Percentiles rank a stretch among this genome's conserved stretches.
phyloP scores from a whole-genome alignment of 2,797 vertebrate genomes.

The Rhabdomys pumilio region DNA sequence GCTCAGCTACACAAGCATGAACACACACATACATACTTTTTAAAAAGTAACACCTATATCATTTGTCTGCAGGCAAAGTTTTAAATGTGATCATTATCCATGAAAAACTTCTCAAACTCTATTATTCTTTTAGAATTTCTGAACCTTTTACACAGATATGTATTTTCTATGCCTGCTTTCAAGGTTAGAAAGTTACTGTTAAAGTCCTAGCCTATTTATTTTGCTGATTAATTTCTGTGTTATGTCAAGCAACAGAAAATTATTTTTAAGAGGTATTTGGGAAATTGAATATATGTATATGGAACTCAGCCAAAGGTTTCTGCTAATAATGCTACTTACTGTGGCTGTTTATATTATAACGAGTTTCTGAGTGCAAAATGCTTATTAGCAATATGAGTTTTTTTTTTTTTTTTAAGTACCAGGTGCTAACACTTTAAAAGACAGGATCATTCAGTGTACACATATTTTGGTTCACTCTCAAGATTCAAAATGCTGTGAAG shows the following conservation, averaged over 20 bases:
- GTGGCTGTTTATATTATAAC: constrained; percentile 72
- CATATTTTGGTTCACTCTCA: constrained; percentile 48
- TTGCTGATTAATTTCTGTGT: constrained; percentile 71
- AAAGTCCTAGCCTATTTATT: constrained; percentile 47
- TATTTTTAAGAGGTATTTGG: constrained; percentile 52
- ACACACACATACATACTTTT: background rate
- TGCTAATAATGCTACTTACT: constrained; percentile 35
- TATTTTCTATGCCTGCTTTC: constrained; percentile 64
- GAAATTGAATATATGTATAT: constrained; percentile 67
- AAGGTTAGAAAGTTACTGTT: constrained; percentile 43
- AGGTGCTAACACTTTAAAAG: constrained; percentile 40
- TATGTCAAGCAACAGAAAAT: constrained; percentile 60
- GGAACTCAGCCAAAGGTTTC: constrained; percentile 62
- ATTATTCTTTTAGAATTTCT: constrained; percentile 40
- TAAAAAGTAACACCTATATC: background rate
- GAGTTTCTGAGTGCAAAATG: constrained; percentile 52
- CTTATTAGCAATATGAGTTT: constrained; percentile 37
- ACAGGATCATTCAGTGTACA: constrained; percentile 59
- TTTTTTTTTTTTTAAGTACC: constrained; percentile 42
- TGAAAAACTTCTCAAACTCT: background rate
- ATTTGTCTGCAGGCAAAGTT: background rate
- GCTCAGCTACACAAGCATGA: background rate
- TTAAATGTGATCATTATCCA: constrained; percentile 16
- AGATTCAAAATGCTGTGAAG: constrained; percentile 63
- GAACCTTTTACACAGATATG: background rate